Evolutionary conservation across 1,140 invertebrate genomes (phyloP).

Genomic region (Eupeodes corollae): DNA sequence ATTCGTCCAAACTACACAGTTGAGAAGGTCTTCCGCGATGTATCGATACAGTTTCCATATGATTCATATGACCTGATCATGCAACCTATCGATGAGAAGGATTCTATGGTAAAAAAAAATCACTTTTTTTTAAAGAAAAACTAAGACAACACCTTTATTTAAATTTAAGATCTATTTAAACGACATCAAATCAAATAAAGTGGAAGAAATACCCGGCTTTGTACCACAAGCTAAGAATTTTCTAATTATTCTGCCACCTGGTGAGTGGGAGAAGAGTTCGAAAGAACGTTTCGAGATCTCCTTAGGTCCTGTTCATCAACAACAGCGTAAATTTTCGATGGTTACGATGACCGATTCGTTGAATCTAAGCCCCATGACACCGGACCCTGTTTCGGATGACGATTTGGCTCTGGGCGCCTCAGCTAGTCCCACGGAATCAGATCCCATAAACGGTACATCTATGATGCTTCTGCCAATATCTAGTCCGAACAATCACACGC

Average conservation of each 20-base stretch:
- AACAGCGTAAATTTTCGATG: neutral
- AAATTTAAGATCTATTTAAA: slow-evolving; percentile 24
- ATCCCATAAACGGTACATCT: slow-evolving; percentile 5
- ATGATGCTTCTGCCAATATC: neutral
- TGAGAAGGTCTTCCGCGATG: slow-evolving; percentile 40
- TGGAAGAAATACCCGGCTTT: slow-evolving; percentile 26
- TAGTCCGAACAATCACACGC: slow-evolving; percentile 5
- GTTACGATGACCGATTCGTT: slow-evolving; percentile 18
- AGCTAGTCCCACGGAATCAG: slow-evolving; percentile 42
- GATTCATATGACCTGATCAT: slow-evolving; percentile 41
- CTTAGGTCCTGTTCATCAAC: slow-evolving; percentile 10
- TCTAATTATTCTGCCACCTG: slow-evolving; percentile 22
- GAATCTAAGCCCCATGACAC: slow-evolving; percentile 26
- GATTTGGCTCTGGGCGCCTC: slow-evolving; percentile 44
- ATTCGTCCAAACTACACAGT: slow-evolving; percentile 42
- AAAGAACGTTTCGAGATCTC: slow-evolving; percentile 23
- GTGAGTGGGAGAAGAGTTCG: slow-evolving; percentile 24
- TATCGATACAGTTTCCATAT: slow-evolving; percentile 43
- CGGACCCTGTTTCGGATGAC: slow-evolving; percentile 36
- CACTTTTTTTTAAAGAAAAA: neutral
- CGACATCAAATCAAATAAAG: slow-evolving; percentile 11
- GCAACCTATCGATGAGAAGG: slow-evolving; percentile 21
- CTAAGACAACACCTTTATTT: neutral
- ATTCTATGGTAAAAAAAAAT: slow-evolving; percentile 17
- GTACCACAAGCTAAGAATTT: slow-evolving; percentile 21